Conservation (phyloP, 1,140 invertebrate species). For the Plectus sambesii region DNA sequence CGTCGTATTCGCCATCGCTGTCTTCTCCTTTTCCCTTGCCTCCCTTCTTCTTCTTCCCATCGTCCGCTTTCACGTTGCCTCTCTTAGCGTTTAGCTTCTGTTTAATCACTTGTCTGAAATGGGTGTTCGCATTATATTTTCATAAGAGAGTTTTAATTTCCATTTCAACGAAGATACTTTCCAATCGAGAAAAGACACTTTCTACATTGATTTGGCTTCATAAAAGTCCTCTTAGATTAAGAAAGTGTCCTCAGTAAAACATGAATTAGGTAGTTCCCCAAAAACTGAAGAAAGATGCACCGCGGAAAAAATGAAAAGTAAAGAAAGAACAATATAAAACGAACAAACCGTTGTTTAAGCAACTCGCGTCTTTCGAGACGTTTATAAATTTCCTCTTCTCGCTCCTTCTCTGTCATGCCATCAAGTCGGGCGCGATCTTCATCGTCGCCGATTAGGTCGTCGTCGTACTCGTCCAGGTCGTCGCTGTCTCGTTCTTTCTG, state of each 20-base stretch:
- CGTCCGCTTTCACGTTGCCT: slow-evolving; percentile 1
- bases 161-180: slow-evolving; percentile 11
- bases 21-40: slow-evolving; percentile 18
- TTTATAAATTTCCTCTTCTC: slow-evolving; percentile 21
- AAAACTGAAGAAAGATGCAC: too few relatives aligned
- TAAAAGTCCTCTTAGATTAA: slow-evolving; percentile 8
- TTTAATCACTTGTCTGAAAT: slow-evolving; percentile 8
- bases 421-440: slow-evolving; percentile 14
- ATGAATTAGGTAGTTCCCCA: too few relatives aligned
- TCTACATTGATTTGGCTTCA: slow-evolving; percentile 1
- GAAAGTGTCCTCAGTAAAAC: too few relatives aligned
- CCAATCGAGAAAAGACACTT: slow-evolving; percentile 13
- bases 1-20: slow-evolving; percentile 24
- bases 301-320: background rate
- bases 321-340: background rate
- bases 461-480: slow-evolving; percentile 16
- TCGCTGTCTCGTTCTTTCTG: too few relatives aligned
- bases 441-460: slow-evolving; percentile 15
- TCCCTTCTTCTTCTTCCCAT: background rate
- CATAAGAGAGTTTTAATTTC: too few relatives aligned
- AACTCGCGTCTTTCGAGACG: slow-evolving; percentile 19
- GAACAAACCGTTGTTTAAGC: slow-evolving; percentile 16
- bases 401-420: slow-evolving; percentile 19
- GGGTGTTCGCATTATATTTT: slow-evolving; percentile 1
- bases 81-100: too few relatives aligned